Evolutionary conservation across 1,140 invertebrate species (phyloP), one percentile per base, ranked within the genome.

Genomic region (Drosophila nannoptera): DNA sequence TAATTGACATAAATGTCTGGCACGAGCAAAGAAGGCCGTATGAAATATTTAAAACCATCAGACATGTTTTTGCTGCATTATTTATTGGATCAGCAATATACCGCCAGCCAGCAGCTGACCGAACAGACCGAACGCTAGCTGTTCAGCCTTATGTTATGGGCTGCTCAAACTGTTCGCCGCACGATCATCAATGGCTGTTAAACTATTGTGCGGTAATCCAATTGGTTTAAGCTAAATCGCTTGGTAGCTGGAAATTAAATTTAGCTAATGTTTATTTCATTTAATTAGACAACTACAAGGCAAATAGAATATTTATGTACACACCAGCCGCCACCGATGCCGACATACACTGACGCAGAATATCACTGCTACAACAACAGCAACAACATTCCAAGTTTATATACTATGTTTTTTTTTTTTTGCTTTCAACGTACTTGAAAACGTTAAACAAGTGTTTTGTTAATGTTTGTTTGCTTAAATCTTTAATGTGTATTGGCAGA

Each of bases 361-460:
- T 11, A 36, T 55, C 60, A 43, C 36, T 22, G 35, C 40, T 46
- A 52, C 56, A 50, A 69, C 38, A 78, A 46, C 60, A 48, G 42
- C 49, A 56, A 8, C 46, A 53, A 36, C 31, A 45, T 43, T 36
- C 12, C 50, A 43, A 43, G 40, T 14, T 43, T 38, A 46, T 42
- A 66, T 38, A 14, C n/a, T 8, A 33, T 52, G n/a, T 16, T 53
- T 61, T 54, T 65, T 55, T 46, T 55, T 70, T 62, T 48, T 31
- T 56, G 29, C 62, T 64, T 82, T 75, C 69, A 84, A 78, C 69
- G 75, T 84, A 83, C 80, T 83, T 83, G 78, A 83, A 84, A 83
- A 84, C 65, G 59, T 76, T 84, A 84, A 84, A 83, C 78, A 83
- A 83, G 78, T 84, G 80, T 84, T 83, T 83, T 80, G 78, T 83